Percentiles rank a stretch among this genome's conserved stretches.
These are phyloP conservation scores for Caretta caretta DNA, from an alignment of 2,113 vertebrate species.

Conservation along the genomic window DNA sequence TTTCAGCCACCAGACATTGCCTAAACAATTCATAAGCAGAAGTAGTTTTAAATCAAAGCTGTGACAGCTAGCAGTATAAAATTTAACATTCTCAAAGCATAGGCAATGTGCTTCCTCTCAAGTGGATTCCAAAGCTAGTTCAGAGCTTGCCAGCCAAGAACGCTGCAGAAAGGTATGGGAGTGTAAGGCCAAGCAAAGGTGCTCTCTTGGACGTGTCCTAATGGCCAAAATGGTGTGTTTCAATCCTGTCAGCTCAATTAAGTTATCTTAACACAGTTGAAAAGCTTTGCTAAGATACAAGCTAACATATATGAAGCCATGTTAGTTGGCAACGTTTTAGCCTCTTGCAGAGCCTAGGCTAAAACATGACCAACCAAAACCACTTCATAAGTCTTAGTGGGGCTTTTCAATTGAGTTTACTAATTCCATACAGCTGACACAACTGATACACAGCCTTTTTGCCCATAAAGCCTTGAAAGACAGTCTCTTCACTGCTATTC, in stretches of 20 bases:
- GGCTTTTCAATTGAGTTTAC: neutral
- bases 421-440: neutral
- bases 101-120: neutral
- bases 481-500: neutral
- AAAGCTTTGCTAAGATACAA: neutral
- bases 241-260: neutral
- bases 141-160: neutral
- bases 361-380: neutral
- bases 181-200: neutral
- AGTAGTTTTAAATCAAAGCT: neutral
- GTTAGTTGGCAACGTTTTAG: neutral
- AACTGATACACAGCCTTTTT: neutral
- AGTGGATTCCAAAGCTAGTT: neutral
- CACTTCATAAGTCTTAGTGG: neutral
- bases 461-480: neutral
- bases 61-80: neutral
- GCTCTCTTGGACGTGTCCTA: neutral
- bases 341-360: too few relatives aligned
- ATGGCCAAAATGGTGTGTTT: neutral
- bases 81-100: neutral
- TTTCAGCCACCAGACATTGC: neutral
- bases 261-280: neutral
- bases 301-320: neutral
- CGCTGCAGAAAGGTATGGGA: neutral
- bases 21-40: neutral